phyloP scores from a whole-genome alignment of 2,888 invertebrate genomes.

The Dascillus cervinus region DNA sequence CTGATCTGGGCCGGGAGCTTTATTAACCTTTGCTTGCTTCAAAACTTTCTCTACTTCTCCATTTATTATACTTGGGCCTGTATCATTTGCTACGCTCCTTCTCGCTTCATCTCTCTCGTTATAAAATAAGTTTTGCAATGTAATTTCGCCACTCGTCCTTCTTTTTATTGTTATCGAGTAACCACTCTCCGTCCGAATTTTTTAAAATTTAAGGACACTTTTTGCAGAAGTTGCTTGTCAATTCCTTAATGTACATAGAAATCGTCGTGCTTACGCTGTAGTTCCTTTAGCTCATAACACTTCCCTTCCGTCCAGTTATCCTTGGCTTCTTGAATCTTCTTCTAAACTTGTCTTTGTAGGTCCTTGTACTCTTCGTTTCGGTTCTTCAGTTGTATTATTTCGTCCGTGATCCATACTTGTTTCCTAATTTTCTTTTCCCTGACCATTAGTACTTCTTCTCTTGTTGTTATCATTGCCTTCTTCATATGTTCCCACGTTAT shows the following conservation, averaged over 20 bases:
- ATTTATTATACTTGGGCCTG: neutral
- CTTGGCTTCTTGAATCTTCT: constrained; percentile 3
- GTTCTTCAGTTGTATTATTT: no score
- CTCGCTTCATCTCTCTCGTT: constrained; percentile 1
- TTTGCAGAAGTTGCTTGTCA: neutral
- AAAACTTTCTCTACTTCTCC: neutral
- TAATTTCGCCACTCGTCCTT: no score
- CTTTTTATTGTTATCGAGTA: no score
- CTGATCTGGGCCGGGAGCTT: no score
- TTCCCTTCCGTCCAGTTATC: constrained; percentile 3
- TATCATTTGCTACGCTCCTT: constrained; percentile 1
- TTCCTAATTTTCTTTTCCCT: constrained; percentile 1
- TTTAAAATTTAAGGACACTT: no score
- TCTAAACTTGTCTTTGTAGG: constrained; percentile 3
- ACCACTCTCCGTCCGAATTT: no score
- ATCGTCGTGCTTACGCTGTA: constrained; percentile 2
- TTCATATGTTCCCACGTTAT: no score
- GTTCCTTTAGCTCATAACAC: constrained; percentile 2
- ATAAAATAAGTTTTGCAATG: no score
- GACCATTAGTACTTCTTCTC: neutral
- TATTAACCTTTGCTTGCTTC: no score
- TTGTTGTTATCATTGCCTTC: neutral
- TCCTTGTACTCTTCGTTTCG: no score
- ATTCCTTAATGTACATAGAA: constrained; percentile 2
- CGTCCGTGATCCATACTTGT: constrained; percentile 2